Base-by-base conservation (phyloP, 2,113 vertebrate species). In the Zapornia atra region DNA sequence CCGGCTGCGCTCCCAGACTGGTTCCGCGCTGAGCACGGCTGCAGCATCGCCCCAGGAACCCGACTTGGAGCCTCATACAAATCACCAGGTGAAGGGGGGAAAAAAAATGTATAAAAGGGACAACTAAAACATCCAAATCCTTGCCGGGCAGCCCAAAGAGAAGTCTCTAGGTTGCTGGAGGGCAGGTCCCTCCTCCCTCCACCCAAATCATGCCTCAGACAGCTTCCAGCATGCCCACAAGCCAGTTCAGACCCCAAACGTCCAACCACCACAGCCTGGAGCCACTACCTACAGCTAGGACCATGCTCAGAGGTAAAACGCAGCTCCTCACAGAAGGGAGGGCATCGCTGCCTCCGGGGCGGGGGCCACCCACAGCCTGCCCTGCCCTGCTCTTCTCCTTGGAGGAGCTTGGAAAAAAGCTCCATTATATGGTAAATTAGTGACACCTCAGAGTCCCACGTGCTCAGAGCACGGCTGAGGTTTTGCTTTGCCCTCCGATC, bases 391-490 rank as follows among this genome's bases (percentile, higher is more conserved):
- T 48, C 22, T 18, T 46, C 59, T 46, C 54, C 79, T 17, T 0
- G 0, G 28, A 29, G 15, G 42, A 86, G 81, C 77, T 86, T 25
- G n/a, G 51, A 12, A 26, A 57, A 63, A 78, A 59, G 13, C 40
- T 59, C 26, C 12, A 0, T 29, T 16, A 15, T 4, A 2, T 5
- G 31, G 21, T 25, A 50, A 83, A 78, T 50, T 15, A 36, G 31
- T 2, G 46, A 60, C n/a, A 10, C 26, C 59, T 31, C 73, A 20
- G 42, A 42, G 31, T 6, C 29, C 66, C 21, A 46, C 44, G 17
- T 3, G 4, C 61, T 31, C 2, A 0, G n/a, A n/a, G 63, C 77
- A 25, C 3, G 2, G 44, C 33, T 12, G 70, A 54, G 1, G 11
- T 65, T 51, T 29, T 25, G 18, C 51, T 94, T 94, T 26, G 57